A percentile compares a stretch with the other conserved stretches of the same genome.
These are phyloP conservation scores for Peromyscus californicus DNA, from an alignment of 2,113 vertebrate genomes.

Conservation along the genomic window DNA sequence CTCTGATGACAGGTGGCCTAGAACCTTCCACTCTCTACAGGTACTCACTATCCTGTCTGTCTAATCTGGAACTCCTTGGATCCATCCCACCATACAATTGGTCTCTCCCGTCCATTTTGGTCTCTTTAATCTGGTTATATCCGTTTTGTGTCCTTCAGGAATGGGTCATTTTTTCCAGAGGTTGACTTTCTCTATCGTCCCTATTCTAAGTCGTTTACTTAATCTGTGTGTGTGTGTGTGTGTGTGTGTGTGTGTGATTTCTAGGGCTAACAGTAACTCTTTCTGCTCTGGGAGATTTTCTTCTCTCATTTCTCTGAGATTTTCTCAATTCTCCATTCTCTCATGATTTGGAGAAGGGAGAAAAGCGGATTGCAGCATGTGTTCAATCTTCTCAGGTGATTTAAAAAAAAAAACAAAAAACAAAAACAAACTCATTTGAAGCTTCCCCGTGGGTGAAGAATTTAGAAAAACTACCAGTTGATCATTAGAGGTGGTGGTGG, in stretches of 20 bases:
- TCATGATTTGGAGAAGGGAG: neutral
- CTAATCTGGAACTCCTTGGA: neutral
- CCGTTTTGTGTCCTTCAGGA: neutral
- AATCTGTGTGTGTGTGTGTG: no score
- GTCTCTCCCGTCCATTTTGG: neutral
- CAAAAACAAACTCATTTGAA: neutral
- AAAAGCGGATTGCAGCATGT: neutral
- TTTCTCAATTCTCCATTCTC: neutral
- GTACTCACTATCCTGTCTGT: neutral
- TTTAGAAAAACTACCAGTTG: constrained; percentile 38
- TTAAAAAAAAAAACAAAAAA: no score
- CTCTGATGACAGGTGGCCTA: neutral
- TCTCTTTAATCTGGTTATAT: neutral
- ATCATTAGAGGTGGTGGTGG: neutral
- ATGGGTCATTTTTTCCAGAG: neutral
- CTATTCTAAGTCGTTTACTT: constrained; percentile 6
- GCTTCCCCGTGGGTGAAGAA: constrained; percentile 21
- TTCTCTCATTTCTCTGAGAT: neutral
- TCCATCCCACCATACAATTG: neutral
- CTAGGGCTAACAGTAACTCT: neutral
- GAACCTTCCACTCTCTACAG: neutral
- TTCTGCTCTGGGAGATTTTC: neutral
- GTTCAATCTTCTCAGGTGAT: neutral
- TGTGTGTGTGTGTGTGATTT: no score
- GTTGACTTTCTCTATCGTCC: neutral